Base-by-base conservation (phyloP, 1,140 invertebrate genomes). In the Danaus melanippus region DNA sequence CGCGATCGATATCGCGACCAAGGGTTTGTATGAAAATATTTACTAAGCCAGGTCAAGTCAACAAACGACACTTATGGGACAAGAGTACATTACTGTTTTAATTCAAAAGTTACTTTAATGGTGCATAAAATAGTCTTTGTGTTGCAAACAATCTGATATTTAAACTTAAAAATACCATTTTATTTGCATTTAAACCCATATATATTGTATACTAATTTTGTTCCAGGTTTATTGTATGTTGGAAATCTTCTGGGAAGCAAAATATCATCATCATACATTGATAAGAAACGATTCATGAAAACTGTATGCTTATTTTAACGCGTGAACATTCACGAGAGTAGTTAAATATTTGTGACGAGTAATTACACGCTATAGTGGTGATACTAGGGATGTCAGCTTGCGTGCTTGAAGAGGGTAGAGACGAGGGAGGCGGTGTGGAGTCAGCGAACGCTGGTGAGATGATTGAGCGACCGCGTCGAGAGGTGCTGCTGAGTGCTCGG, bases 401-500 rank as follows among this genome's bases (percentile, higher is more conserved):
- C 64, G 72, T 84, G 12, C 64, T 84, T 44, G 82, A 85, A 56
- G 82, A 85, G 62, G 76, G 74, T 42, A 62, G 79, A 8, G 82
- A 85, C 11, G 82, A 86, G 57, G 80, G 76, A 8, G 76, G 78
- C 49, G 80, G 75, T 42, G 57, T 46, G 60, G 61, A 11, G 39
- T 67, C 58, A 49, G 53, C 15, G 53, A 62, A 54, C 32, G 69
- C 68, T 32, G 69, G 66, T 32, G 69, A 70, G 12, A 60, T 71
- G 17, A 53, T 62, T 0, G 80, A 84, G 50, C 67, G 76, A 11
- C 68, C 78, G 32, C 77, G 83, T 41, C 72, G 84, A 12, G 87
- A 88, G 10, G 83, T 87, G 53, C 74, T 89, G 11, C 61, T 88
- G 44, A 83, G 83, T 43, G 84, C 77, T 0, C 76, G 86, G 32